Evolutionary conservation across 2,113 vertebrate species (phyloP).

Genomic region (Calyptommatus sinebrachiatus): DNA sequence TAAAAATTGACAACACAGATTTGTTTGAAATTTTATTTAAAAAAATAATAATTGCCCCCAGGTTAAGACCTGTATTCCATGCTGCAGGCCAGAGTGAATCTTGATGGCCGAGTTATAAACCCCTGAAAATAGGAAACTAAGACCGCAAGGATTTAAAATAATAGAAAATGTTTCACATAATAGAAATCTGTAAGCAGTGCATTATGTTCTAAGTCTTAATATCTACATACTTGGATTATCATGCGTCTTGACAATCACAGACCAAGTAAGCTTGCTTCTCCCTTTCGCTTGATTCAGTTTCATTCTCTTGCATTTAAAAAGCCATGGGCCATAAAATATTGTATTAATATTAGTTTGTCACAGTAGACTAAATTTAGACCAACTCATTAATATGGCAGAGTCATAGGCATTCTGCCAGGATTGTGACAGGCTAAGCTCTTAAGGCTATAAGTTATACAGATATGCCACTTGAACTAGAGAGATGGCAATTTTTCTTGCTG

Average conservation of each 20-base stretch:
- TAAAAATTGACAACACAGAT: constrained; percentile 46
- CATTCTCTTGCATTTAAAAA: constrained; percentile 81
- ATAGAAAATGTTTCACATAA: constrained; percentile 87
- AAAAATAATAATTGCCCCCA: constrained; percentile 57
- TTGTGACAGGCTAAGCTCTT: constrained; percentile 76
- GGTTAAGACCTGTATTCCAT: constrained; percentile 74
- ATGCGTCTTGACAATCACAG: constrained; percentile 81
- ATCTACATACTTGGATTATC: constrained; percentile 83
- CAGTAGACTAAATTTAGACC: constrained; percentile 84
- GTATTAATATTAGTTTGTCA: constrained; percentile 89
- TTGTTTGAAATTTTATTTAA: constrained; percentile 67
- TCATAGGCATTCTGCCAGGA: constrained; percentile 80
- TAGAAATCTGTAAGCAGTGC: constrained; percentile 82
- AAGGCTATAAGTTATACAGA: constrained; percentile 82
- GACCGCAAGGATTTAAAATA: constrained; percentile 80
- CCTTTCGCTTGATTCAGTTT: constrained; percentile 73
- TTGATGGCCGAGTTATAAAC: constrained; percentile 74
- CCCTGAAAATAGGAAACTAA: constrained; percentile 83
- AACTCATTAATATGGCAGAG: constrained; percentile 83
- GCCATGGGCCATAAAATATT: constrained; percentile 82
- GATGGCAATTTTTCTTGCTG: constrained; percentile 70
- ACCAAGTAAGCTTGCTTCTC: constrained; percentile 75
- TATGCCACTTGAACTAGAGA: constrained; percentile 81
- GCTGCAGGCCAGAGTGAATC: constrained; percentile 73
- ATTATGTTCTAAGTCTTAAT: constrained; percentile 85